Base-by-base conservation (phyloP, 1,140 invertebrate species). In the Subanguina moxae region DNA sequence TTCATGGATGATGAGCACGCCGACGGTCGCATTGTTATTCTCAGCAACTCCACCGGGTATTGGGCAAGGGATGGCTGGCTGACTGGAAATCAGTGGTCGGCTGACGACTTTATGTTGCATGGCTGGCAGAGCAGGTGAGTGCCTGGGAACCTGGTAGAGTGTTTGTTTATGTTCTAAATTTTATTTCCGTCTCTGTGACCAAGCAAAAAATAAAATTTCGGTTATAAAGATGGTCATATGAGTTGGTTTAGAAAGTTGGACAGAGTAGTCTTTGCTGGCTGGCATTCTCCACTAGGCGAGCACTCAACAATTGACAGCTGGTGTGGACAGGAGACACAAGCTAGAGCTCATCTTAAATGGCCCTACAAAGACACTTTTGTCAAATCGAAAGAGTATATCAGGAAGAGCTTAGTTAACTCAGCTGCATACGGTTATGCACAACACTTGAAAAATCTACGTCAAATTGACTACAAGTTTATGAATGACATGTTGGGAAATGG, bases 41-140 rank as follows among this genome's bases (percentile, higher is more conserved):
- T 57, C 32, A 30, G 25, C 13, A 43, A 68, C 30, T 46, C n/a
- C n/a, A 48, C 28, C 1, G 28, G 32, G 1, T 72, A 76, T 68
- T 75, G 75, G 75, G 62, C 69, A 1, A 72, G 74, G 28, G 74
- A 75, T 57, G 76, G 67, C 13, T 75, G 74, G 74, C 64, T 67
- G 0, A 75, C 76, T n/a, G 57, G 38, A 13, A 64, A 38, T 19
- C 27, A 70, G n/a, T 75, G 74, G 74, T 56, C 62, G 7, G 1
- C 43, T 13, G 30, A 57, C 19, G 68, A 70, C 56, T 70, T 70
- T 43, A 38, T 70, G 25, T 21, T 70, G 8, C 68, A 70, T 30
- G 68, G 68, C n/a, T 70, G 71, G 71, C 57, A 70, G 42, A 68
- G 48, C 30, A 65, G 57, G 67, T 68, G 11, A 52, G 0, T 15